These are phyloP conservation scores for Caenorhabditis afra DNA, from an alignment of 2,888 invertebrate genomes.

Conservation along the genomic window DNA sequence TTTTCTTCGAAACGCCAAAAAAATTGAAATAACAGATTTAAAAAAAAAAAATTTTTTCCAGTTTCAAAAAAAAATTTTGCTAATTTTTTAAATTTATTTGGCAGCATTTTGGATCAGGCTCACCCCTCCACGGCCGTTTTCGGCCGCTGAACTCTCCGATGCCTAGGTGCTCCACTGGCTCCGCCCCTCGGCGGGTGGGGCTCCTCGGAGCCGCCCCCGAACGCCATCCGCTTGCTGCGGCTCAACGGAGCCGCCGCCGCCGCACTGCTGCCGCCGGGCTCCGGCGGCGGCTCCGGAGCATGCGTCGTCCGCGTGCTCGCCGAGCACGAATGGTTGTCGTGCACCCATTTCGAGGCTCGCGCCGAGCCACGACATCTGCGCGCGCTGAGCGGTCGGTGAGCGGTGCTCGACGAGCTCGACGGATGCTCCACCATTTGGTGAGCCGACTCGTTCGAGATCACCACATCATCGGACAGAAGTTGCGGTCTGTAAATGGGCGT, in stretches of 20 bases:
- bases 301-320: background rate
- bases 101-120: too few relatives aligned
- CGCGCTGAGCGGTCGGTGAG: too few relatives aligned
- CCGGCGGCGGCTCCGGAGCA: too few relatives aligned
- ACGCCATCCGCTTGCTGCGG: constrained; percentile 53
- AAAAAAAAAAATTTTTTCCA: too few relatives aligned
- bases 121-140: background rate
- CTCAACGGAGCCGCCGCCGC: constrained; percentile 15
- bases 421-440: constrained; percentile 29
- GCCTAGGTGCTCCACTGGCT: background rate
- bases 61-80: too few relatives aligned
- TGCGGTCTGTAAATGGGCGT: constrained; percentile 57
- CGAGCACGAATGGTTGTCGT: constrained; percentile 35
- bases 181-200: background rate
- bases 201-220: constrained; percentile 17
- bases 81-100: too few relatives aligned
- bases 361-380: constrained; percentile 52
- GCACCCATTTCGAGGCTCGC: constrained; percentile 52
- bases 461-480: constrained; percentile 52
- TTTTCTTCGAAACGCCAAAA: too few relatives aligned
- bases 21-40: too few relatives aligned
- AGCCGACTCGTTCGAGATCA: constrained; percentile 43
- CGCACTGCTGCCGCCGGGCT: background rate
- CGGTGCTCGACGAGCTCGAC: background rate
- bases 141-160: background rate